Evolutionary conservation across 2,888 invertebrate genomes (phyloP).

Genomic region (Schrankia costaestrigalis): DNA sequence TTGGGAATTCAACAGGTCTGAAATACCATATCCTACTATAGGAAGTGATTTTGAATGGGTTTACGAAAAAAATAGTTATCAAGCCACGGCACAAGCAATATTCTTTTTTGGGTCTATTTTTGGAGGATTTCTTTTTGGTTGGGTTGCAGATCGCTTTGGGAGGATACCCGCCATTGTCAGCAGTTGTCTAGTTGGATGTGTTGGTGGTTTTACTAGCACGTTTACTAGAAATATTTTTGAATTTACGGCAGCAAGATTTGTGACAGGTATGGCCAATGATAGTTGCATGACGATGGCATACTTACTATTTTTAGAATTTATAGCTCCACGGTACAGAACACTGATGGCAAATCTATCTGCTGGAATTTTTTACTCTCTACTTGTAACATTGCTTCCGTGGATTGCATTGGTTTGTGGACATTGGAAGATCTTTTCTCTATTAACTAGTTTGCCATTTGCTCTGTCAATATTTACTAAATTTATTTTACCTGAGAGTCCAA

Average conservation of each 20-base stretch:
- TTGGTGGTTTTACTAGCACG: slow-evolving; percentile 45
- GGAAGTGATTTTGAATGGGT: slow-evolving; percentile 58
- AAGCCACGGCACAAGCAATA: slow-evolving; percentile 55
- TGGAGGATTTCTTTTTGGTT: slow-evolving; percentile 55
- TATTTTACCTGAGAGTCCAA: slow-evolving; percentile 55
- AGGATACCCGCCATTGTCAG: slow-evolving; percentile 48
- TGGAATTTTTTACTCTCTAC: slow-evolving; percentile 47
- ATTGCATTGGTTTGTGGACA: slow-evolving; percentile 48
- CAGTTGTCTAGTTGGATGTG: slow-evolving; percentile 45
- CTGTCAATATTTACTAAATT: slow-evolving; percentile 45
- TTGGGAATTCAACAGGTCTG: slow-evolving; percentile 57
- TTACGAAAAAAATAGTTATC: slow-evolving; percentile 53
- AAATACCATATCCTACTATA: slow-evolving; percentile 58
- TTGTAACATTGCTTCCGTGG: slow-evolving; percentile 47
- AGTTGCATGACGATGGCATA: slow-evolving; percentile 57
- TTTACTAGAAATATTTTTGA: slow-evolving; percentile 45
- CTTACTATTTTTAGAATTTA: slow-evolving; percentile 52
- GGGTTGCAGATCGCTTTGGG: slow-evolving; percentile 54
- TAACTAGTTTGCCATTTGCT: slow-evolving; percentile 49
- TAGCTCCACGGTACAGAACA: slow-evolving; percentile 57
- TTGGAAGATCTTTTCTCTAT: slow-evolving; percentile 53
- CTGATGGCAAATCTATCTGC: slow-evolving; percentile 49
- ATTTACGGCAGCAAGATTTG: slow-evolving; percentile 48
- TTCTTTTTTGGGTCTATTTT: slow-evolving; percentile 53
- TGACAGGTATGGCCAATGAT: slow-evolving; percentile 57